These are phyloP conservation scores for Genyomyrus donnyi DNA, from an alignment of 2,113 vertebrate species.

Conservation along the genomic window DNA sequence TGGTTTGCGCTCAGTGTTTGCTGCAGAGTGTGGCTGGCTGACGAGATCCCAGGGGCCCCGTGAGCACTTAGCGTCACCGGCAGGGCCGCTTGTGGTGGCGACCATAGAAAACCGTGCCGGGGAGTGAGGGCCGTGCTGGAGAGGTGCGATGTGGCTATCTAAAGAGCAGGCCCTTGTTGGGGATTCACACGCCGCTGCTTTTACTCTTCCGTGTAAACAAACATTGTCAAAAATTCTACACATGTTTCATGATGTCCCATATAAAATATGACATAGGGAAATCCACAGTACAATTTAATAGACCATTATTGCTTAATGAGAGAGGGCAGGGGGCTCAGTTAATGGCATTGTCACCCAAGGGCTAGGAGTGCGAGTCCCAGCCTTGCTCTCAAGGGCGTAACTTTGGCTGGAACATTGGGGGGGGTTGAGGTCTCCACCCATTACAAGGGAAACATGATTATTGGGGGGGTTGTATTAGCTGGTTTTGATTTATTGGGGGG, in stretches of 20 bases:
- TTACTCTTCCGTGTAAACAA: not conserved
- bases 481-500: too few species aligned
- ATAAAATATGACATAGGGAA: not conserved
- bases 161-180: not conserved
- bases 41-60: slow-evolving; percentile 45
- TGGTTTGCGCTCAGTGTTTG: slow-evolving; percentile 37
- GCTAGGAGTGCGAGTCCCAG: not conserved
- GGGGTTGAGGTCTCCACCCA: too few species aligned
- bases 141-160: not conserved
- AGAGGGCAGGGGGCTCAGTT: not conserved
- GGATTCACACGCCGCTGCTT: not conserved
- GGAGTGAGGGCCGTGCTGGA: not conserved
- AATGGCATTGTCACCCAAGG: not conserved
- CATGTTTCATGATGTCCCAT: not conserved
- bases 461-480: too few species aligned
- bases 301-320: not conserved
- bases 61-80: slow-evolving; percentile 58
- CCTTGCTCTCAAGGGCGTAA: not conserved
- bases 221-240: not conserved
- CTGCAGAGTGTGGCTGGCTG: slow-evolving; percentile 33
- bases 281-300: not conserved
- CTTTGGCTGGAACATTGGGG: too few species aligned
- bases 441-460: too few species aligned
- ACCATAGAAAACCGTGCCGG: slow-evolving; percentile 1
- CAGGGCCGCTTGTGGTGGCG: slow-evolving; percentile 54